Evolutionary conservation across 2,113 vertebrate species (phyloP).

Genomic region (Rhodinocichla rosea): DNA sequence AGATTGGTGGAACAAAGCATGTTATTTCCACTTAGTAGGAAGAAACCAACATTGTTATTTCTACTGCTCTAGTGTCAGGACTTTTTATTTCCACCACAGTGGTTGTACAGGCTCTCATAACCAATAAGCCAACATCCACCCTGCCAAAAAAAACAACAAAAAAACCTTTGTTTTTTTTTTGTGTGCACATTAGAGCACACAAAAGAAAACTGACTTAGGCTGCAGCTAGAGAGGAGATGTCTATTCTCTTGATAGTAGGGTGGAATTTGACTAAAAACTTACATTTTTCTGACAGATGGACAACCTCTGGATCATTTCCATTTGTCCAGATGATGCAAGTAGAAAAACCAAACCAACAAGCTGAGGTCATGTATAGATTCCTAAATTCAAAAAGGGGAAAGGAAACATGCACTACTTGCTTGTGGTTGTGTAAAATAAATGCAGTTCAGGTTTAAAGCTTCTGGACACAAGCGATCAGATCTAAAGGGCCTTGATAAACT

Average conservation of each 20-base stretch:
- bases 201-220: constrained; percentile 13
- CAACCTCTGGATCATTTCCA: background rate
- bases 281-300: background rate
- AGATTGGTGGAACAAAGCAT: constrained; percentile 37
- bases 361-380: background rate
- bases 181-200: background rate
- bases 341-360: background rate
- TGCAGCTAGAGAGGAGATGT: background rate
- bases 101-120: constrained; percentile 37
- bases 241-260: background rate
- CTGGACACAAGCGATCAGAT: background rate
- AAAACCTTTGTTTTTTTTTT: too few species aligned
- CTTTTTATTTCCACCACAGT: constrained; percentile 61
- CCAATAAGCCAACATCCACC: constrained; percentile 37
- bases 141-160: background rate
- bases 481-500: background rate
- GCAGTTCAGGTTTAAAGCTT: background rate
- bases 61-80: constrained; percentile 46
- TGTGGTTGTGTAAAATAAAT: background rate
- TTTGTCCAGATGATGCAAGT: background rate
- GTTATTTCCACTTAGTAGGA: constrained; percentile 59
- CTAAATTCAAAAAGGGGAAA: background rate
- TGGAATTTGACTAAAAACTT: background rate
- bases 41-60: constrained; percentile 60
- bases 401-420: background rate